These are phyloP conservation scores for Tringa solitaria DNA, from an alignment of 2,113 vertebrate species.

Conservation along the genomic window DNA sequence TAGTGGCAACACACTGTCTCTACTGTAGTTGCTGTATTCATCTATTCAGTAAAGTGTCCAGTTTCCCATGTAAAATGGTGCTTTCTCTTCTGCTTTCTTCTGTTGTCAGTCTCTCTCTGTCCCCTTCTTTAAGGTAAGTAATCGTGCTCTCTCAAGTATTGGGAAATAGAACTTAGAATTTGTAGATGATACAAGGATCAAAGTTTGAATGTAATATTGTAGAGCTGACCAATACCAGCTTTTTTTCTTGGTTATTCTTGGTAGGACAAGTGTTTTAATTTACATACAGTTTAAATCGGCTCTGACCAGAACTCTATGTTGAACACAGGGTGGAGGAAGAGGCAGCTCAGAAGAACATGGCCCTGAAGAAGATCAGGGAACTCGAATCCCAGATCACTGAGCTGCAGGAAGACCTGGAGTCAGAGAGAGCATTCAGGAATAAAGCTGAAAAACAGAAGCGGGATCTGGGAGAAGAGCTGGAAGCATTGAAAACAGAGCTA, in stretches of 20 bases:
- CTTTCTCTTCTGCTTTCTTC: conserved; percentile 47
- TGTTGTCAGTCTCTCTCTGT: conserved; percentile 22
- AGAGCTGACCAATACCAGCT: not conserved
- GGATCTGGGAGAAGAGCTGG: conserved; percentile 95
- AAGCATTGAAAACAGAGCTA: conserved; percentile 94
- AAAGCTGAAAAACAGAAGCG: conserved; percentile 96
- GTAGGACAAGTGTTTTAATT: not conserved
- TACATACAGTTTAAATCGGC: not conserved
- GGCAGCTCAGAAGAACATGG: conserved; percentile 91
- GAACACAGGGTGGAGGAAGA: conserved; percentile 92
- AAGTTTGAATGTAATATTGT: not conserved
- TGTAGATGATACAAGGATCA: not conserved
- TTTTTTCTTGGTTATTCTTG: not conserved
- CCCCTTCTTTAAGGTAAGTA: conserved; percentile 12
- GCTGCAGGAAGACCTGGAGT: conserved; percentile 94
- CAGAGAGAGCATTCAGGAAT: conserved; percentile 84
- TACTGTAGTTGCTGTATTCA: not conserved
- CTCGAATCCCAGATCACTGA: conserved; percentile 94
- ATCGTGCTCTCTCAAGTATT: not conserved
- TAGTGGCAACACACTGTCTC: not conserved
- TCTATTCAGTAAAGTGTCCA: not conserved
- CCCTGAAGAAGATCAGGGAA: conserved; percentile 95
- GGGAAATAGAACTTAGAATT: not conserved
- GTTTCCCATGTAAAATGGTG: not conserved
- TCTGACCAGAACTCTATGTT: conserved; percentile 2